A percentile compares a stretch with the other conserved stretches of the same genome.
phyloP scores from a whole-genome alignment of 2,797 vertebrate genomes.

The Microcaecilia unicolor region DNA sequence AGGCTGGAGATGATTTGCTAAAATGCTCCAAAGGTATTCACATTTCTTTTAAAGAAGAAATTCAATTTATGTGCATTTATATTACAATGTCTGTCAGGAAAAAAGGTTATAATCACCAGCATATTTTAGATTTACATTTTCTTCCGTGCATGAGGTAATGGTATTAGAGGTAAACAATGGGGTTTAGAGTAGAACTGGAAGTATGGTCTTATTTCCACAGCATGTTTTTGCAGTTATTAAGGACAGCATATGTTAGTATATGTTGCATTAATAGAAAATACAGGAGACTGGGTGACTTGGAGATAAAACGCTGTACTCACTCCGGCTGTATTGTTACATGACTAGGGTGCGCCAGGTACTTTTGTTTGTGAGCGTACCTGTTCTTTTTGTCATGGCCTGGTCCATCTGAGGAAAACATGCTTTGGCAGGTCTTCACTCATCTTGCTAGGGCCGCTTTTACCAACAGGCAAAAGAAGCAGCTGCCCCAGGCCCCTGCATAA shows the following conservation, averaged over 20 bases:
- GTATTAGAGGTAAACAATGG: constrained; percentile 58
- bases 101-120: constrained; percentile 93
- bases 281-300: constrained; percentile 46
- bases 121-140: constrained; percentile 78
- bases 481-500: too few species aligned
- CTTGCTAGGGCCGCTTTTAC: too few species aligned
- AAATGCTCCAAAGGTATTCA: constrained; percentile 92
- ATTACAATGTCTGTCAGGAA: constrained; percentile 96
- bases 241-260: constrained; percentile 61
- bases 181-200: constrained; percentile 48
- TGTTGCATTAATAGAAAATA: constrained; percentile 52
- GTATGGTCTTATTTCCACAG: constrained; percentile 55
- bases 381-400: too few species aligned
- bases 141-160: constrained; percentile 66
- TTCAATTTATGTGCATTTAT: constrained; percentile 99
- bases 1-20: constrained; percentile 95
- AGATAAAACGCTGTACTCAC: constrained; percentile 49
- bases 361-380: too few species aligned
- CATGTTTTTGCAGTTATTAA: constrained; percentile 57
- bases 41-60: constrained; percentile 89
- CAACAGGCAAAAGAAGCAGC: too few species aligned
- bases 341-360: too few species aligned
- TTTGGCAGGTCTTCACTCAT: too few species aligned
- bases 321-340: too few species aligned
- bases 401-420: too few species aligned